Evolutionary conservation across 2,797 vertebrate genomes (phyloP).

Genomic region (Strix occidentalis): DNA sequence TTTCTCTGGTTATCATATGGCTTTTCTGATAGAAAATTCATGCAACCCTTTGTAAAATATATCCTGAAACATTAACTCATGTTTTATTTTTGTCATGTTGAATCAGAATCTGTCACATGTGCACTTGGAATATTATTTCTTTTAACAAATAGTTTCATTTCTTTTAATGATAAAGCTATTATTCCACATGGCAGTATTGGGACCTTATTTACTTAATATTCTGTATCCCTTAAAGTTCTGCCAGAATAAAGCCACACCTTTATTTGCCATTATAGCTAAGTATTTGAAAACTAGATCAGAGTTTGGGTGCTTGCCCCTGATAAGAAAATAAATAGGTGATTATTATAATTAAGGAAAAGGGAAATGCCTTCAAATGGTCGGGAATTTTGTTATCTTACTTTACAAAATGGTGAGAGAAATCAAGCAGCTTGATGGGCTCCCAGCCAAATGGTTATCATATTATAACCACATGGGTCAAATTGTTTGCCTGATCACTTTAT

Average conservation of each 20-base stretch:
- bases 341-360: constrained; percentile 43
- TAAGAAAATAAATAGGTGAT: constrained; percentile 53
- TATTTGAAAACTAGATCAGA: constrained; percentile 41
- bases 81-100: background rate
- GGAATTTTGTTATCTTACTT: constrained; percentile 21
- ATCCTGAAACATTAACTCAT: background rate
- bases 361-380: background rate
- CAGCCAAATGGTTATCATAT: constrained; percentile 25
- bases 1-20: background rate
- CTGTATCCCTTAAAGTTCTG: background rate
- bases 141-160: background rate
- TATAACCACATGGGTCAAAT: constrained; percentile 36
- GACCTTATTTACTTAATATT: background rate
- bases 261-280: background rate
- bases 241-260: background rate
- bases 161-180: background rate
- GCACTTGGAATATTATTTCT: background rate
- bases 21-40: background rate
- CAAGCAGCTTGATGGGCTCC: background rate
- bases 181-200: background rate
- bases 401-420: constrained; percentile 36
- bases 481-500: constrained; percentile 6
- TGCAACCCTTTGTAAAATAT: background rate
- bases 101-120: background rate
- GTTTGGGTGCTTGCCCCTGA: constrained; percentile 33